Percentiles rank a stretch among this genome's conserved stretches.
phyloP scores from a whole-genome alignment of 2,113 vertebrate genomes.

The Coracopsis vasa region DNA sequence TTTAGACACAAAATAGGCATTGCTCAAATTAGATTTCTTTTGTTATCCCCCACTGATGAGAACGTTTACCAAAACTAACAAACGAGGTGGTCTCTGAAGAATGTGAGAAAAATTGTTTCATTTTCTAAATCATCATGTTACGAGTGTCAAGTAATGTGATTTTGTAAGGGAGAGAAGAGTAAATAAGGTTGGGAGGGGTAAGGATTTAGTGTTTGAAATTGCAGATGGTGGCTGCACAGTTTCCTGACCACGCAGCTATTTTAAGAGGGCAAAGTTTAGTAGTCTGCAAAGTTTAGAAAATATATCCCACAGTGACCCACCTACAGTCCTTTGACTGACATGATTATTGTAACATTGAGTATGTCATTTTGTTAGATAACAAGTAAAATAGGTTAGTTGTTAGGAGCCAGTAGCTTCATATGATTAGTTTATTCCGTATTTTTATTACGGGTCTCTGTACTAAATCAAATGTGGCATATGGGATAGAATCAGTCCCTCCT shows the following conservation, averaged over 20 bases:
- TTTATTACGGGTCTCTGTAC: background rate
- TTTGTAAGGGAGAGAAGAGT: background rate
- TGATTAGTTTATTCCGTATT: background rate
- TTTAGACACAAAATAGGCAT: background rate
- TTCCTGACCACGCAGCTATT: background rate
- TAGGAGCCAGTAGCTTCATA: background rate
- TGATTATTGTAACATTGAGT: background rate
- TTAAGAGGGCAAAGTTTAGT: background rate
- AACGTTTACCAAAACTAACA: background rate
- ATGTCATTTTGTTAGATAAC: background rate
- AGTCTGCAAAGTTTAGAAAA: background rate
- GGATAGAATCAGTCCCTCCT: background rate
- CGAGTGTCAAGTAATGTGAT: background rate
- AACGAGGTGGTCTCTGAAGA: constrained; percentile 4
- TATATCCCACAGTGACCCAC: background rate
- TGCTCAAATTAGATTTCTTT: background rate
- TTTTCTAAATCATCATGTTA: background rate
- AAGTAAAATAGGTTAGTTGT: background rate
- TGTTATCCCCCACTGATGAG: background rate
- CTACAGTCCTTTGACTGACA: background rate
- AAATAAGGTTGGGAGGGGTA: background rate
- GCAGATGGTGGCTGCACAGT: background rate
- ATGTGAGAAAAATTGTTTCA: background rate
- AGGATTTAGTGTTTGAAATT: background rate
- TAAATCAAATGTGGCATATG: background rate